Conservation (phyloP, 92 coral and sea anemone species). For the Phenganax marumi region DNA sequence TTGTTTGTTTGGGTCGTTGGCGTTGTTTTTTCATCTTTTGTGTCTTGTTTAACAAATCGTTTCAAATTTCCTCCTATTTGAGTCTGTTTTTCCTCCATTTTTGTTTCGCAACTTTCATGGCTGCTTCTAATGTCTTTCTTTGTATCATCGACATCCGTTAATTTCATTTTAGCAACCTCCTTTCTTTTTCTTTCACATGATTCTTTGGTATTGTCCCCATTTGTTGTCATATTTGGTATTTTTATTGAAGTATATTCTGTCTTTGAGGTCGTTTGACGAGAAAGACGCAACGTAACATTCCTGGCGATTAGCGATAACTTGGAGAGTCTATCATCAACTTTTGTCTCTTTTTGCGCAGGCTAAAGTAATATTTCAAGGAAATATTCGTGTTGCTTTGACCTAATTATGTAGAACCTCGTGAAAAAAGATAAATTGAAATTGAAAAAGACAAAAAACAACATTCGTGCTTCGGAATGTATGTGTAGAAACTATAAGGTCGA, state of each 20-base stretch:
- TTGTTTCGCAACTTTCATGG: neutral
- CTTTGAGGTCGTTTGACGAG: neutral
- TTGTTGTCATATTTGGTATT: neutral
- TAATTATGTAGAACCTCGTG: no score
- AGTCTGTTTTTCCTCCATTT: neutral
- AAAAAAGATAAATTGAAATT: no score
- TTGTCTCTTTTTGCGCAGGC: neutral
- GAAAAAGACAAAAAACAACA: no score
- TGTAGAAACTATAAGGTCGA: no score
- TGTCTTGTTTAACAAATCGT: neutral
- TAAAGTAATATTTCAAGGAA: neutral
- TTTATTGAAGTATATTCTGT: neutral
- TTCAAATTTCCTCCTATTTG: neutral
- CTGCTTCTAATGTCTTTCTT: neutral
- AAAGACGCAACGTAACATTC: slow-evolving; percentile 10
- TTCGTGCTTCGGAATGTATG: no score
- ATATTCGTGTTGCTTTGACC: no score
- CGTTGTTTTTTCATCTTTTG: neutral
- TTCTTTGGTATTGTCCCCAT: neutral
- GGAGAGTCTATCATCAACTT: neutral
- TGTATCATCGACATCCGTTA: neutral
- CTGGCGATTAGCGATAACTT: slow-evolving; percentile 13
- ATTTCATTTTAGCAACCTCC: slow-evolving; percentile 1
- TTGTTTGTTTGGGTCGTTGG: neutral
- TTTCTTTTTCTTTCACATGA: neutral